Percentiles rank a stretch among this genome's conserved stretches.
Conservation (phyloP, 2,888 invertebrate species). For the Therioaphis trifolii region DNA sequence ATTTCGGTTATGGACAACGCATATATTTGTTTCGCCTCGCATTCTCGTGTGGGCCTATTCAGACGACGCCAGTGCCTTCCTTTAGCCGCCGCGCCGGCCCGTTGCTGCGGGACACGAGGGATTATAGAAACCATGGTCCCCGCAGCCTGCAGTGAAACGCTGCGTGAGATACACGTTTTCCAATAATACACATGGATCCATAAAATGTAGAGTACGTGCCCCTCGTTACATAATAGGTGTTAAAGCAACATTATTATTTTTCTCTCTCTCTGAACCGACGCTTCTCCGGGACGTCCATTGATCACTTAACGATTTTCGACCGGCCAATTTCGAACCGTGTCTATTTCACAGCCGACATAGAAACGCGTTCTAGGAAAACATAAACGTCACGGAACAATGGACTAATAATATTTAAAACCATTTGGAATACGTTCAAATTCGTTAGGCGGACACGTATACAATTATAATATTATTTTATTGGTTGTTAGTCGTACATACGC, state of each 20-base stretch:
- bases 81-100: neutral
- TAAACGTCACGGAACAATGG: slow-evolving; percentile 18
- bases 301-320: neutral
- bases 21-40: slow-evolving; percentile 26
- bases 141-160: no score
- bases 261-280: neutral
- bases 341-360: neutral
- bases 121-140: no score
- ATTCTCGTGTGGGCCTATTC: neutral
- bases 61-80: neutral
- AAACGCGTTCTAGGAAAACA: neutral
- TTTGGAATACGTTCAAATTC: slow-evolving; percentile 46
- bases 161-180: no score
- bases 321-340: neutral
- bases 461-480: slow-evolving; percentile 11
- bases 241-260: no score
- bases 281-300: neutral
- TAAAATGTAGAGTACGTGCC: no score
- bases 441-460: slow-evolving; percentile 16
- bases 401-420: slow-evolving; percentile 5
- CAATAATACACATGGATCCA: no score
- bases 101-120: neutral
- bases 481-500: neutral
- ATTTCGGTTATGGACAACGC: slow-evolving; percentile 19
- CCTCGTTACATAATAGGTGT: no score